Conservation (phyloP, 2,113 vertebrate genomes). For the Callopanchax toddi region DNA sequence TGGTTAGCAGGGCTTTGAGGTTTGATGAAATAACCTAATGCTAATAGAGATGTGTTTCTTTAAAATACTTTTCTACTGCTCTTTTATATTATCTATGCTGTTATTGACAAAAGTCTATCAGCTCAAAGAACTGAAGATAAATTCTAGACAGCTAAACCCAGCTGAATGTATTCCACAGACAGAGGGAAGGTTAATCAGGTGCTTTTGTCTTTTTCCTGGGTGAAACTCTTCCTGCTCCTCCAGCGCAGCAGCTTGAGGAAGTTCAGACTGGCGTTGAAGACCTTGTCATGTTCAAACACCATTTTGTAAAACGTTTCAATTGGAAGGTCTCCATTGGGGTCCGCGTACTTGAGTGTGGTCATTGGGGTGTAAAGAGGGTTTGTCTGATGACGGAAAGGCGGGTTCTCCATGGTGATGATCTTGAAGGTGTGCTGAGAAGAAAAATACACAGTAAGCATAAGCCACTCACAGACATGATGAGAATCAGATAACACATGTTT, state of each 20-base stretch:
- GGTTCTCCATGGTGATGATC: constrained; percentile 85
- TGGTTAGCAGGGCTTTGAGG: no score
- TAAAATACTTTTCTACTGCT: no score
- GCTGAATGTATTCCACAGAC: neutral
- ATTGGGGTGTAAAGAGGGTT: constrained; percentile 86
- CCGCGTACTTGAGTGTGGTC: constrained; percentile 87
- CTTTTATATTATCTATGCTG: no score
- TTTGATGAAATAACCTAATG: no score
- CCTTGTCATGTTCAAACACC: constrained; percentile 88
- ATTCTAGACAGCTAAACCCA: neutral
- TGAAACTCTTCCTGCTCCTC: constrained; percentile 86
- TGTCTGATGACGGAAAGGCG: constrained; percentile 88
- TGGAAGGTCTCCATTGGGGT: constrained; percentile 86
- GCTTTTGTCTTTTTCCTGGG: constrained; percentile 68
- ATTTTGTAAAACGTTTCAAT: constrained; percentile 89
- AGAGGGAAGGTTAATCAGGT: constrained; percentile 2
- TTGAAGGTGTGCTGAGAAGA: constrained; percentile 82
- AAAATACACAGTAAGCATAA: no score
- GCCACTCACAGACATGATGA: neutral
- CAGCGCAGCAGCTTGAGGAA: constrained; percentile 87
- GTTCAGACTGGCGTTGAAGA: constrained; percentile 88
- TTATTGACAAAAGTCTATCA: neutral
- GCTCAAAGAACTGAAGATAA: neutral
- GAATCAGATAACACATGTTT: neutral
- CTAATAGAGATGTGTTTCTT: no score